Conservation (phyloP, 53 echinoderm and acorn worm genomes). For the Antedon mediterranea region DNA sequence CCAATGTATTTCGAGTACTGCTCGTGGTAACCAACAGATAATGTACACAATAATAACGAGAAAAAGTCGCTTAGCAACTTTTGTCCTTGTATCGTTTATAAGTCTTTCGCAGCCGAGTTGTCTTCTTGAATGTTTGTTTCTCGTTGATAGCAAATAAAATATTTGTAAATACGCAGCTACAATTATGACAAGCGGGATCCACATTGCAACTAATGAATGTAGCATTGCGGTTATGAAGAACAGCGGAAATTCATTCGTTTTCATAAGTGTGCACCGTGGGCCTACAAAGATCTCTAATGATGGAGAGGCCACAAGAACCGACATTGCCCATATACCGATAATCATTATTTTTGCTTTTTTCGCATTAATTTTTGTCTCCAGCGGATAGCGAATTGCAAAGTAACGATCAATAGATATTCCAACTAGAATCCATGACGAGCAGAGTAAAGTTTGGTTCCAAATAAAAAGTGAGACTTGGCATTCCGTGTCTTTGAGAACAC, state of each 20-base stretch:
- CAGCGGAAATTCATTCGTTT: background rate
- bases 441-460: constrained; percentile 78
- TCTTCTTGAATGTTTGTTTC: constrained; percentile 30
- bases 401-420: constrained; percentile 92
- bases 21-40: constrained; percentile 75
- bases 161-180: constrained; percentile 53
- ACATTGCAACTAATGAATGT: constrained; percentile 42
- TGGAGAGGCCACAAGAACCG: constrained; percentile 56
- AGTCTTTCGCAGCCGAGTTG: constrained; percentile 27
- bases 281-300: constrained; percentile 31
- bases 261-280: constrained; percentile 37
- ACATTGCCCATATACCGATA: constrained; percentile 53
- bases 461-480: constrained; percentile 63
- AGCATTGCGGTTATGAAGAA: constrained; percentile 39
- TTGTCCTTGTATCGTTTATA: constrained; percentile 57
- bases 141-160: constrained; percentile 50
- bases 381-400: constrained; percentile 70
- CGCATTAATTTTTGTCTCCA: constrained; percentile 57
- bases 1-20: constrained; percentile 59
- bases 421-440: constrained; percentile 90
- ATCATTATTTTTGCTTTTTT: constrained; percentile 50
- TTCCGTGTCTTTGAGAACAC: constrained; percentile 40
- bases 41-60: constrained; percentile 74
- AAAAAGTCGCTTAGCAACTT: constrained; percentile 85
- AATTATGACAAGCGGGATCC: constrained; percentile 66